Evolutionary conservation across 2,797 vertebrate species (phyloP).

Genomic region (Rhinogobio ventralis): DNA sequence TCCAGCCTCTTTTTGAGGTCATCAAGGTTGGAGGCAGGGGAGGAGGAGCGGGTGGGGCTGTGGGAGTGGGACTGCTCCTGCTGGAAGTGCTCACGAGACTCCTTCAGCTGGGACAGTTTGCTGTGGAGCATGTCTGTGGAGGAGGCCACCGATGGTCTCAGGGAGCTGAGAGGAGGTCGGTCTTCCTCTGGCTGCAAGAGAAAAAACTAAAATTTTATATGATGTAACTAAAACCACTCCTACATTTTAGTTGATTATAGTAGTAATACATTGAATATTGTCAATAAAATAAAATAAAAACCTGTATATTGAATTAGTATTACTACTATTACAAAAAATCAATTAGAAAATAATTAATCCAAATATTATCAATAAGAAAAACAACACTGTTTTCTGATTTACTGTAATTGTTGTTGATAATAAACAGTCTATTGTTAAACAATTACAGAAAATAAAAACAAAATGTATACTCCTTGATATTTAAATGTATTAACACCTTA

Average conservation of each 20-base stretch:
- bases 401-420: neutral
- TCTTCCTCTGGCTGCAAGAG: slow-evolving; percentile 62
- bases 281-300: neutral
- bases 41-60: slow-evolving; percentile 81
- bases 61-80: slow-evolving; percentile 86
- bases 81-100: slow-evolving; percentile 92
- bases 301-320: no score
- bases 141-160: slow-evolving; percentile 92
- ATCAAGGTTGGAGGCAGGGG: slow-evolving; percentile 91
- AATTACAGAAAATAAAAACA: no score
- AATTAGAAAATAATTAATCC: no score
- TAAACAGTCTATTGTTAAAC: no score
- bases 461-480: no score
- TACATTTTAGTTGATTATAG: neutral
- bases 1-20: slow-evolving; percentile 99
- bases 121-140: slow-evolving; percentile 98
- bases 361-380: neutral
- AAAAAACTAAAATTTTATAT: neutral
- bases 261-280: neutral
- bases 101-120: slow-evolving; percentile 96
- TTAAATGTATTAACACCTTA: no score
- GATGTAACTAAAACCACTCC: neutral
- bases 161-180: slow-evolving; percentile 83
- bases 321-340: no score
- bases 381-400: no score